Conservation (phyloP, 2,888 invertebrate species). For the Caenorhabditis plicata region DNA sequence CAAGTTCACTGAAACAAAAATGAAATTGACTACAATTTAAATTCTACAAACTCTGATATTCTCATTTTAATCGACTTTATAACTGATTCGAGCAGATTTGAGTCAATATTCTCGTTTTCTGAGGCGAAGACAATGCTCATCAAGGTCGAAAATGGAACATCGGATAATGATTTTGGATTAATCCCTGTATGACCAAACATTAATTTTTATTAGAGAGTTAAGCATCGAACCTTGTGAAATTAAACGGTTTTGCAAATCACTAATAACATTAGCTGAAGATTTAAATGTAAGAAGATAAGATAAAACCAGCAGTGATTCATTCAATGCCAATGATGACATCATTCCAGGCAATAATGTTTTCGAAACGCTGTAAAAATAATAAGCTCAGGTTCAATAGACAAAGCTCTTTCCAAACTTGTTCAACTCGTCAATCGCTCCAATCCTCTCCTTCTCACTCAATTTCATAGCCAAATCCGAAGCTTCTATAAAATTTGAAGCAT, state of each 20-base stretch:
- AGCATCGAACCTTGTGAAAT: constrained; percentile 5
- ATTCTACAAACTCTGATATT: not conserved
- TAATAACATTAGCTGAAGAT: not conserved
- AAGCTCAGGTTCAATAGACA: not conserved
- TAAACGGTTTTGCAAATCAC: constrained; percentile 7
- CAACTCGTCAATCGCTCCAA: constrained; percentile 5
- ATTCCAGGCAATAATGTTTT: no score
- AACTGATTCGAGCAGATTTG: not conserved
- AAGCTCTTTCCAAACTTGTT: not conserved
- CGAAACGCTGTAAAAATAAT: not conserved
- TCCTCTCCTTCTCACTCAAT: constrained; percentile 6
- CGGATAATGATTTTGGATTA: not conserved
- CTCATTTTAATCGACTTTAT: not conserved
- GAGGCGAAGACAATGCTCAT: constrained; percentile 16
- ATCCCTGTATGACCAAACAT: constrained; percentile 2
- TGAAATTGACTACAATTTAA: not conserved
- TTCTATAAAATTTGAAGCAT: constrained; percentile 2
- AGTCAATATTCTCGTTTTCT: not conserved
- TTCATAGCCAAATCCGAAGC: constrained; percentile 9
- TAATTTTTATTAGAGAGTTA: not conserved
- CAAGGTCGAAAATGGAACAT: constrained; percentile 9
- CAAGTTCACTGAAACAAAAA: constrained; percentile 15
- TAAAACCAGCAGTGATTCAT: not conserved
- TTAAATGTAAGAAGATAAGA: constrained; percentile 7
- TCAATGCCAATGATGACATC: not conserved